A percentile compares a stretch with the other conserved stretches of the same genome.
These are phyloP conservation scores for Tachycineta bicolor DNA, from an alignment of 2,113 vertebrate species.

Conservation along the genomic window DNA sequence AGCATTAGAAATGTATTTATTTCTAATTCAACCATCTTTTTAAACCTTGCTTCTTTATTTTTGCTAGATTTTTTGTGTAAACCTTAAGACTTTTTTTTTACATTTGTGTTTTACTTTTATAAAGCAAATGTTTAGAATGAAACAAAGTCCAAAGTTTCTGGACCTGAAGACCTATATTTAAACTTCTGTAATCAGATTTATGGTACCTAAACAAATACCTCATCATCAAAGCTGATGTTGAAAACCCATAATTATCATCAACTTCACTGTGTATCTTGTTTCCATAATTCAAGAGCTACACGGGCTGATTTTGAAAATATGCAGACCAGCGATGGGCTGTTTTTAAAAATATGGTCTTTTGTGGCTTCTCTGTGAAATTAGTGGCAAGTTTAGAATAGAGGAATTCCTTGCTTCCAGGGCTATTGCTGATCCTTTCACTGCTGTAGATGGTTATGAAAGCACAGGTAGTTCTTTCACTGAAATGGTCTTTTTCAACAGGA, in stretches of 20 bases:
- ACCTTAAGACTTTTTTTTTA: rapidly evolving
- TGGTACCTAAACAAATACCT: conserved; percentile 30
- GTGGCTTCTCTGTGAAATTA: not conserved
- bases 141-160: not conserved
- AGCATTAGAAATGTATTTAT: not conserved
- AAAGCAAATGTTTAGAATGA: not conserved
- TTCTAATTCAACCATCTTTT: not conserved
- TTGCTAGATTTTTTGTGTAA: not conserved
- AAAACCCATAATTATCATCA: conserved; percentile 49
- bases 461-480: not conserved
- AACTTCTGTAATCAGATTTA: conserved; percentile 29
- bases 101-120: not conserved
- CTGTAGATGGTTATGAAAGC: not conserved
- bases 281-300: conserved; percentile 32
- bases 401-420: not conserved
- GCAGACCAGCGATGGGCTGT: not conserved
- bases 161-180: conserved; percentile 3
- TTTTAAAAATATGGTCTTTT: not conserved
- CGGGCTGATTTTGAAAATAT: conserved; percentile 15
- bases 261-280: not conserved
- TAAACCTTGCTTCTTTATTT: not conserved
- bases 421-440: not conserved
- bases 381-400: not conserved
- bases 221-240: conserved; percentile 24
- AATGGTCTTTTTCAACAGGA: not conserved